Evolutionary conservation across 2,888 invertebrate genomes (phyloP).

Genomic region (Marasmarcha lunaedactyla): DNA sequence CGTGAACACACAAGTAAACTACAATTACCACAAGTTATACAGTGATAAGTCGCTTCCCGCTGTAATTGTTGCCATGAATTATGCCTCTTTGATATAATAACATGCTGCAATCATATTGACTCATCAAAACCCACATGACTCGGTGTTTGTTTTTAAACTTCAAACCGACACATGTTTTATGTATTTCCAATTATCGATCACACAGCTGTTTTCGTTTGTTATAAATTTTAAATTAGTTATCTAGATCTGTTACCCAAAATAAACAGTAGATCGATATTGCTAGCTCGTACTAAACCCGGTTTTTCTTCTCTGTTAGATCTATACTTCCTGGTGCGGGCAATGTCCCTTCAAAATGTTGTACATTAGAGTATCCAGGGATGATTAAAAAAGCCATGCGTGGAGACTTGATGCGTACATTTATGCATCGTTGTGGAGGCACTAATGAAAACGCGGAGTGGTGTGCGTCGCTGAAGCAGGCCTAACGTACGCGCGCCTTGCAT

Average conservation of each 20-base stretch:
- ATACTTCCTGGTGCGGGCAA: background rate
- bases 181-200: conserved; percentile 1
- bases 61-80: background rate
- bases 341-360: background rate
- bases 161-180: background rate
- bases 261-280: conserved; percentile 48
- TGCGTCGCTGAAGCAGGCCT: conserved; percentile 47
- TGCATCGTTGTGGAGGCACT: conserved; percentile 49
- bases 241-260: conserved; percentile 41
- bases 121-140: background rate
- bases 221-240: conserved; percentile 49
- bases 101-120: background rate
- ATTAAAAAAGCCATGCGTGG: conserved; percentile 49
- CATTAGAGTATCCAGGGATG: conserved; percentile 19
- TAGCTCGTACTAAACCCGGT: background rate
- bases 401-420: conserved; percentile 59
- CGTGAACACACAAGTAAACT: background rate
- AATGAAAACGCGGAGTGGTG: conserved; percentile 52
- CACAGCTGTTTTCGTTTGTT: conserved; percentile 27
- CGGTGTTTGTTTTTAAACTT: background rate
- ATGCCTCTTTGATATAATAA: background rate
- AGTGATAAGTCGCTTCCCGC: background rate
- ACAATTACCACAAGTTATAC: background rate
- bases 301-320: background rate
- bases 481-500: conserved; percentile 63